Evolutionary conservation across 2,888 invertebrate genomes (phyloP).

Genomic region (Acronicta psi): DNA sequence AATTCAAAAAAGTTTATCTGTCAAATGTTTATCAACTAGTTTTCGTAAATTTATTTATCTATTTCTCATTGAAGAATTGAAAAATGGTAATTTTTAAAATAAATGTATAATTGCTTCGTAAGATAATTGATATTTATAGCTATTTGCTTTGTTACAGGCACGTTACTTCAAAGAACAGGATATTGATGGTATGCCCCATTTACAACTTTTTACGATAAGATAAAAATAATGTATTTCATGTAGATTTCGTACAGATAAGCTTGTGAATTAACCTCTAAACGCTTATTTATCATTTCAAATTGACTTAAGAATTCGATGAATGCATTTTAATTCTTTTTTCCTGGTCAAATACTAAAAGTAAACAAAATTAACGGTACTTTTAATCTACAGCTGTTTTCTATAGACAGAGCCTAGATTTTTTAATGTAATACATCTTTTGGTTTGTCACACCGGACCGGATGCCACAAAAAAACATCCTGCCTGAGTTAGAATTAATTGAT

Average conservation of each 20-base stretch:
- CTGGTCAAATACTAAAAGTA: too few species aligned
- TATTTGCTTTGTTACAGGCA: conserved; percentile 90
- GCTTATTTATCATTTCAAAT: not conserved
- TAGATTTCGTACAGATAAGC: conserved; percentile 5
- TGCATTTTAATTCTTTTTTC: too few species aligned
- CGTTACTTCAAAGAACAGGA: conserved; percentile 98
- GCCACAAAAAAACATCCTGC: too few species aligned
- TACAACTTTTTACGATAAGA: conserved; percentile 29
- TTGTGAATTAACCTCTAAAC: not conserved
- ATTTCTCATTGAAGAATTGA: not conserved
- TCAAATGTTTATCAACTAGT: not conserved
- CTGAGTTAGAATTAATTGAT: too few species aligned
- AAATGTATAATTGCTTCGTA: not conserved
- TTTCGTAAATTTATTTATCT: conserved; percentile 3
- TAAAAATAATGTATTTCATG: not conserved
- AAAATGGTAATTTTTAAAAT: conserved; percentile 34
- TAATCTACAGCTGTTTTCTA: too few species aligned
- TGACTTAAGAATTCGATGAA: too few species aligned
- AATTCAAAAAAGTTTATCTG: not conserved
- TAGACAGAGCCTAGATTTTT: too few species aligned
- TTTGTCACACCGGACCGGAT: too few species aligned
- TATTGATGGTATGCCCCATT: conserved; percentile 93
- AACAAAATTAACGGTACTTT: not conserved
- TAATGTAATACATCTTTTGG: too few species aligned
- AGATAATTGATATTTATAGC: conserved; percentile 6